A percentile compares a stretch with the other conserved stretches of the same genome.
Evolutionary conservation across 2,888 invertebrate genomes (phyloP).

Genomic region (Allophyes oxyacanthae): DNA sequence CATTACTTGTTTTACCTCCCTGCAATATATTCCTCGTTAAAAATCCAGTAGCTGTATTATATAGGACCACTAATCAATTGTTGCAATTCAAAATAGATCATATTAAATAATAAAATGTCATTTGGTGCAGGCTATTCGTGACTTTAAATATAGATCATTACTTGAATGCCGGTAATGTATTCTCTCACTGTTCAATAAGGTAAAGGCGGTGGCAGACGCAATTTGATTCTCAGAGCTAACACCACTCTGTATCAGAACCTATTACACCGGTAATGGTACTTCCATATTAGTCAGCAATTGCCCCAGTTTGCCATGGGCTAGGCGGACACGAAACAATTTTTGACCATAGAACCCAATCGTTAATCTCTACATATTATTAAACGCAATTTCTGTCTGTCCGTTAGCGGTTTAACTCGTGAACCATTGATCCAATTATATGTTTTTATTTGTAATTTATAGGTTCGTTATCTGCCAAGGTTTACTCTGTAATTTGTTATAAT

Average conservation of each 20-base stretch:
- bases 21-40: too few relatives aligned
- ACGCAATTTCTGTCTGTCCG: slow-evolving; percentile 34
- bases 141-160: slow-evolving; percentile 23
- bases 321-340: slow-evolving; percentile 77
- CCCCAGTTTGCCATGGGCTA: slow-evolving; percentile 77
- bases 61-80: too few relatives aligned
- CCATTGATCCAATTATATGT: slow-evolving; percentile 38
- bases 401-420: slow-evolving; percentile 36
- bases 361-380: slow-evolving; percentile 54
- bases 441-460: slow-evolving; percentile 30
- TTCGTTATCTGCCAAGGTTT: slow-evolving; percentile 13
- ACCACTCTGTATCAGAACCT: slow-evolving; percentile 68
- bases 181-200: slow-evolving; percentile 70
- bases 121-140: slow-evolving; percentile 3
- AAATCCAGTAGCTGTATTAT: too few relatives aligned
- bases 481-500: not conserved
- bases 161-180: slow-evolving; percentile 32
- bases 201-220: slow-evolving; percentile 70
- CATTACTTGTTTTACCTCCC: too few relatives aligned
- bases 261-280: slow-evolving; percentile 74
- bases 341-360: slow-evolving; percentile 67
- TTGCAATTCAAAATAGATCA: too few relatives aligned
- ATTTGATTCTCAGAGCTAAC: slow-evolving; percentile 73
- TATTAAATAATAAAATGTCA: too few relatives aligned
- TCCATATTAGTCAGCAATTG: slow-evolving; percentile 80